Percentiles rank a stretch among this genome's conserved stretches.
Conservation (phyloP, 2,797 vertebrate genomes). For the Myiotriccus ornatus region DNA sequence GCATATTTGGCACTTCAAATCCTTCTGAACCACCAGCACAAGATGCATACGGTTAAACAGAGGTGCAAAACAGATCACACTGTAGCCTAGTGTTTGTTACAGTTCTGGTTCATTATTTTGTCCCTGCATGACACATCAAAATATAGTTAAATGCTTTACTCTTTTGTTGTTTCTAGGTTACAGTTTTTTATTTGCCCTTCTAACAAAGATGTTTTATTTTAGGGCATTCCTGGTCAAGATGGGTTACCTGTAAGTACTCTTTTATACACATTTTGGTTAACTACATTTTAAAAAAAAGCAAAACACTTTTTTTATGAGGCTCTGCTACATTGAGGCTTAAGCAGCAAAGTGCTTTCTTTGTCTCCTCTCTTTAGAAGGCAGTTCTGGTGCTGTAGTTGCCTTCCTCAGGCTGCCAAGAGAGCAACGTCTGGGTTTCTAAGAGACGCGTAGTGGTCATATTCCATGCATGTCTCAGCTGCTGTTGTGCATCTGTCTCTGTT, state of each 20-base stretch:
- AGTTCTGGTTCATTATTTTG: not conserved
- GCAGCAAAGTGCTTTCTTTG: not conserved
- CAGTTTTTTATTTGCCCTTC: not conserved
- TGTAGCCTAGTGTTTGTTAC: not conserved
- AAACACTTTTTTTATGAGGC: not conserved
- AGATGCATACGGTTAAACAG: not conserved
- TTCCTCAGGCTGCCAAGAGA: not conserved
- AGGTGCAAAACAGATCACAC: not conserved
- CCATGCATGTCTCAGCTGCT: rapidly evolving
- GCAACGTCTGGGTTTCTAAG: not conserved
- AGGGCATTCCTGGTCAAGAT: slow-evolving; percentile 78
- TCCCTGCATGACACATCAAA: not conserved
- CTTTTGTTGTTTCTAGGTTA: not conserved
- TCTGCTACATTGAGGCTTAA: not conserved
- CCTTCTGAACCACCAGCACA: not conserved
- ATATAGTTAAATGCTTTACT: not conserved
- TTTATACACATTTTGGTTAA: not conserved
- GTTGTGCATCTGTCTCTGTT: rapidly evolving
- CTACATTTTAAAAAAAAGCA: not conserved
- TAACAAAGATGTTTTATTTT: slow-evolving; percentile 38
- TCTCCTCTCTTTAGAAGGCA: not conserved
- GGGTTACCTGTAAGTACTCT: slow-evolving; percentile 73
- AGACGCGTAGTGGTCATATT: not conserved
- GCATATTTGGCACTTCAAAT: not conserved
- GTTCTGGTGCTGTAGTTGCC: not conserved